phyloP scores from a whole-genome alignment of 2,888 invertebrate genomes.

The Pollenia griseotomentosa region DNA sequence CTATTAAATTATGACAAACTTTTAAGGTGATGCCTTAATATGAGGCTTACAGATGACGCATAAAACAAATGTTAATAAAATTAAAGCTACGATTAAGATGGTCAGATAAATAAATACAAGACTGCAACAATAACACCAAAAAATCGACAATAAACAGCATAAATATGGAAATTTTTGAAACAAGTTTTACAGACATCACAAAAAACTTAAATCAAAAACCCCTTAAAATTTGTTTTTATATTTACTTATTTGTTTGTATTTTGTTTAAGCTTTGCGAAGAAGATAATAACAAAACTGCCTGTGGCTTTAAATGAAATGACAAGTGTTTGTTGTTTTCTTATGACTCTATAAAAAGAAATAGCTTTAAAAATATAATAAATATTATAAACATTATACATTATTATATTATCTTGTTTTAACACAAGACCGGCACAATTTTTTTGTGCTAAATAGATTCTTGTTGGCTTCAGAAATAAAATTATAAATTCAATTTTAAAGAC shows the following conservation, averaged over 20 bases:
- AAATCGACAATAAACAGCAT: background rate
- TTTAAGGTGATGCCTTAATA: background rate
- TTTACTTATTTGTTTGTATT: background rate
- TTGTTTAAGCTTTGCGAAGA: background rate
- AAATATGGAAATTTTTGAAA: conserved; percentile 47
- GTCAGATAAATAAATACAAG: background rate
- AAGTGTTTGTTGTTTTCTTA: background rate
- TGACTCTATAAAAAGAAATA: background rate
- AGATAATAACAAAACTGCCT: background rate
- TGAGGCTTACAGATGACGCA: conserved; percentile 13
- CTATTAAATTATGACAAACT: background rate
- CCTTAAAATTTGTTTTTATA: background rate
- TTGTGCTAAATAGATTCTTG: background rate
- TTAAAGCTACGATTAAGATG: background rate
- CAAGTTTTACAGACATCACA: conserved; percentile 13
- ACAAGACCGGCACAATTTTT: conserved; percentile 2
- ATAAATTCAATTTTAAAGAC: conserved; percentile 33
- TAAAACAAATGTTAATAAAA: background rate
- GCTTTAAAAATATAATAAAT: background rate
- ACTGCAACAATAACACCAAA: background rate
- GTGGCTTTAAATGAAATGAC: background rate
- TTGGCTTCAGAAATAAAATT: conserved; percentile 3
- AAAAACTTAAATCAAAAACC: background rate
- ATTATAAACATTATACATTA: background rate
- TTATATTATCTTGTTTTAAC: background rate